A percentile compares a stretch with the other conserved stretches of the same genome.
phyloP scores from a whole-genome alignment of 2,888 invertebrate species.

The Eudemis profundana region DNA sequence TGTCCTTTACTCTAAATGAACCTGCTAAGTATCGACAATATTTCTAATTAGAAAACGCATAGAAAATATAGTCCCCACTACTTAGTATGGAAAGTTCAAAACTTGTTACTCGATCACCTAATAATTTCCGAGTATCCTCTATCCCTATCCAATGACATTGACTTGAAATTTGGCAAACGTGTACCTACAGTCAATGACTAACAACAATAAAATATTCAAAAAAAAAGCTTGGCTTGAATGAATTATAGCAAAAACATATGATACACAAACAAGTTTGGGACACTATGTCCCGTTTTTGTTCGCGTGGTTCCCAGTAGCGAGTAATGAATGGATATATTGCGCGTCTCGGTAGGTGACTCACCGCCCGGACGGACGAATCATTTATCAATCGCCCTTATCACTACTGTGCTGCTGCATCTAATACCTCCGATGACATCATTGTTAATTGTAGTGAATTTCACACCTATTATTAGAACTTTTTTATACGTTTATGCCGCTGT shows the following conservation, averaged over 20 bases:
- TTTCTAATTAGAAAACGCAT: too few relatives aligned
- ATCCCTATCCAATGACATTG: too few relatives aligned
- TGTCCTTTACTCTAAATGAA: too few relatives aligned
- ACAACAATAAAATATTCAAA: slow-evolving; percentile 1
- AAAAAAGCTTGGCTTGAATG: slow-evolving; percentile 22
- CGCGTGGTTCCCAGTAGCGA: slow-evolving; percentile 55
- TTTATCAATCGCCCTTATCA: slow-evolving; percentile 49
- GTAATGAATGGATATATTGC: slow-evolving; percentile 61
- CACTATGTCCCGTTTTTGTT: slow-evolving; percentile 12
- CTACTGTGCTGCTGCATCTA: slow-evolving; percentile 16
- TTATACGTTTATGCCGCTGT: neutral
- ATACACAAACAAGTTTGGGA: slow-evolving; percentile 9
- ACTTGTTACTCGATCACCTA: too few relatives aligned
- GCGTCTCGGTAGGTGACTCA: slow-evolving; percentile 67
- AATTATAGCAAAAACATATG: slow-evolving; percentile 17
- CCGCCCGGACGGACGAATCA: slow-evolving; percentile 50
- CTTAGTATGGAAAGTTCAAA: too few relatives aligned
- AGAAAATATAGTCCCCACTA: too few relatives aligned
- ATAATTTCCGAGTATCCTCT: too few relatives aligned
- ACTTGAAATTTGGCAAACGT: neutral
- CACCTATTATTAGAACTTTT: neutral
- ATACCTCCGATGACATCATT: slow-evolving; percentile 37
- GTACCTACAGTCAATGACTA: neutral
- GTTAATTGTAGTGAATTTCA: slow-evolving; percentile 24
- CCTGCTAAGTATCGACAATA: too few relatives aligned